Conservation (phyloP, 1,140 invertebrate genomes). For the Palaemon carinicauda region DNA sequence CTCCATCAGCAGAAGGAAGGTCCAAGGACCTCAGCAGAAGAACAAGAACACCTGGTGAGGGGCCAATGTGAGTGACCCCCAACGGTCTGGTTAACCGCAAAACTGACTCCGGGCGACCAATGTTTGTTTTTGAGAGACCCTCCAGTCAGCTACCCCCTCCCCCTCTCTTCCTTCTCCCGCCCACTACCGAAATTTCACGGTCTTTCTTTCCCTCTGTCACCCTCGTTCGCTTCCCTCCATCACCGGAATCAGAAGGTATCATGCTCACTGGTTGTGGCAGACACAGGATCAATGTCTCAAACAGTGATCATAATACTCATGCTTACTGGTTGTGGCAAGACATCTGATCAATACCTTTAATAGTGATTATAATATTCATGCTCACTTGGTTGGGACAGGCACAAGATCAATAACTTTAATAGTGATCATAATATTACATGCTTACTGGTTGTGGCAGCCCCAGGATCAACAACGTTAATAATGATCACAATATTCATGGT, state of each 20-base stretch:
- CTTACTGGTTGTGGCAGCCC: too few species aligned
- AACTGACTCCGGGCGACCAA: not conserved
- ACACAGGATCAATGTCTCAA: too few species aligned
- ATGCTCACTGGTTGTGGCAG: not conserved
- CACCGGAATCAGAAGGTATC: not conserved
- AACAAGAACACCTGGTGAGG: not conserved
- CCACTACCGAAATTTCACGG: not conserved
- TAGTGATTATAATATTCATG: too few species aligned
- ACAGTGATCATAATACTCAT: too few species aligned
- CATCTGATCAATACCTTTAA: too few species aligned
- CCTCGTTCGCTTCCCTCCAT: not conserved
- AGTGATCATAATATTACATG: too few species aligned
- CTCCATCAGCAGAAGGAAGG: not conserved
- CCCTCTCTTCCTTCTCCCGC: not conserved
- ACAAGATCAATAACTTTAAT: too few species aligned
- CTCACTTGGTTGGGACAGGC: too few species aligned
- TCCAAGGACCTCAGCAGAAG: not conserved
- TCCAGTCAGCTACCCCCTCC: not conserved
- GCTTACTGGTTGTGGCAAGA: too few species aligned
- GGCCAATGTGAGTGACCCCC: conserved; percentile 9
- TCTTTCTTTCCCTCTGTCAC: not conserved
- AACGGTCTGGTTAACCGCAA: conserved; percentile 22
- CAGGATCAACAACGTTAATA: too few species aligned
- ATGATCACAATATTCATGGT: too few species aligned
- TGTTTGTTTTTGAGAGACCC: conserved; percentile 36